Base-by-base conservation (phyloP, 2,888 invertebrate genomes). In the Orgyia antiqua region DNA sequence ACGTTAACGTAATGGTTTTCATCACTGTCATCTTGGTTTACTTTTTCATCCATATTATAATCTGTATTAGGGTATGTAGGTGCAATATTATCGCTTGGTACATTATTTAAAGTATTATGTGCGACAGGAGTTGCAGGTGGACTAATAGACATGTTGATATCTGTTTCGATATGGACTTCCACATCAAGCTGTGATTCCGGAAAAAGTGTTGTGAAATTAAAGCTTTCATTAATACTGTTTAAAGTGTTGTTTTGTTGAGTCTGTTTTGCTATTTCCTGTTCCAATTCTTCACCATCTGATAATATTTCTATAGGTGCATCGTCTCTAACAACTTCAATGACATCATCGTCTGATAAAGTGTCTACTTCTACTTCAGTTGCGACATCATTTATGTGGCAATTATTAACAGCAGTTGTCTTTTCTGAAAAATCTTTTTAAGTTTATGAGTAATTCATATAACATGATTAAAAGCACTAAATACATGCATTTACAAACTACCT, bases 271-370 rank as follows among this genome's bases (percentile, higher is more conserved):
- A 56, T 66, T 28, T 67, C 60, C 4, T 64, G 32, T 47, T 77
- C 75, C 9, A 61, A 41, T 52, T 86, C 84, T 58, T 84, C 83
- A 3, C 69, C 77, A 12, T 84, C 84, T 1, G 84, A 84, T 12
- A 86, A 42, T 42, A 86, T 82, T 63, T 77, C 76, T 12, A 86
- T 86, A 2, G 84, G 83, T 4, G 79, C 77, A 44, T 86, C 82
- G 38, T 82, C 80, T 53, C 76, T 61, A 4, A 82, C 73, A 17
- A 86, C 82, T 64, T 84, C 84, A 24, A 84, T 83, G 7, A 83
- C 82, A 30, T 83, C 84, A 56, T 86, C 84, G 35, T 86, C 84
- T 1, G 84, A 84, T 12, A 60, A 58, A 24, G 68, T 63, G 8
- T 69, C 69, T 5, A 36, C 31, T 31, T 51, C 46, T 4, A 27